These are phyloP conservation scores for Drosophila parabipectinata DNA, from an alignment of 1,140 invertebrate species.

Conservation along the genomic window DNA sequence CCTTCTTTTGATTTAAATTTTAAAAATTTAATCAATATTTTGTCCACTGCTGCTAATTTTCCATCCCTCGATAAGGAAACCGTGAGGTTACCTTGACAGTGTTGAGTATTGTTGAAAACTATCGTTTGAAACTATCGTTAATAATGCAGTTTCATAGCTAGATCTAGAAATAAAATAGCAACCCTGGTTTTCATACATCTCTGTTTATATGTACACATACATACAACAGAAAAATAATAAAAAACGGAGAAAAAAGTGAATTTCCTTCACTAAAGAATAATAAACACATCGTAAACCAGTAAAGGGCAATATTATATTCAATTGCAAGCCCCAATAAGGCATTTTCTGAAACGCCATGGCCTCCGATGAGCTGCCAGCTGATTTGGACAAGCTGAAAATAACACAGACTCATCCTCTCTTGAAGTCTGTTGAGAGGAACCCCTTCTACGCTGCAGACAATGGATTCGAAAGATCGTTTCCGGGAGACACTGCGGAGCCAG, in stretches of 20 bases:
- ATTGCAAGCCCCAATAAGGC: neutral
- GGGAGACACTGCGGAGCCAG: constrained; percentile 4
- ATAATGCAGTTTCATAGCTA: neutral
- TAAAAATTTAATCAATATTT: too few species aligned
- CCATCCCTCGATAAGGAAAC: too few species aligned
- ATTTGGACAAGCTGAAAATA: constrained; percentile 47
- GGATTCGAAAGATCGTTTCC: constrained; percentile 19
- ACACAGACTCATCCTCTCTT: constrained; percentile 42
- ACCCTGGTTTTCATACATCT: constrained; percentile 14
- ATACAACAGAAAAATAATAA: constrained; percentile 39
- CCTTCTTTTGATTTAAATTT: too few species aligned
- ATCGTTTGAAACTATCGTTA: too few species aligned
- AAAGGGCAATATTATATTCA: neutral
- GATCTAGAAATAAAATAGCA: neutral
- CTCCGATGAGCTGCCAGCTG: constrained; percentile 35
- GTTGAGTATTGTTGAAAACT: neutral
- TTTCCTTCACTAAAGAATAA: constrained; percentile 4
- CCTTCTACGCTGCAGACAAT: constrained; percentile 40
- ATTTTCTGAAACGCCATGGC: constrained; percentile 16
- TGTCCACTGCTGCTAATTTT: too few species aligned
- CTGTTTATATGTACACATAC: constrained; percentile 41
- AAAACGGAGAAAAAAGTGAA: constrained; percentile 22
- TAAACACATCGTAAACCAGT: neutral
- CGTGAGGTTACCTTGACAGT: too few species aligned
- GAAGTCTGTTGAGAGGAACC: constrained; percentile 33